Percentiles rank a stretch among this genome's conserved stretches.
phyloP scores from a whole-genome alignment of 2,113 vertebrate genomes.

The Poeciliopsis prolifica region DNA sequence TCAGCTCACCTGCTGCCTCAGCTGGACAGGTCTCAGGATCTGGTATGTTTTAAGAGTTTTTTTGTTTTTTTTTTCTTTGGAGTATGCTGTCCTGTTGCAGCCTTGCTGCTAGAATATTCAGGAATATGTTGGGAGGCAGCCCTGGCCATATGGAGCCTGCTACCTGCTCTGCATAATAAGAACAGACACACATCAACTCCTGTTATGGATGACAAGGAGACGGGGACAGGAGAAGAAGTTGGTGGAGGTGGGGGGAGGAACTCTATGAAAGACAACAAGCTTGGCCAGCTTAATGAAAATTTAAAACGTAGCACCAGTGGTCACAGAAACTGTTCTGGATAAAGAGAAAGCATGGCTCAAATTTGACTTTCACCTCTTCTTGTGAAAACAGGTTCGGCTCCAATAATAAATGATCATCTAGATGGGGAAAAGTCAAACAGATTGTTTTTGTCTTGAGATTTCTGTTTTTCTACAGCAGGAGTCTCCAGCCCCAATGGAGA shows the following conservation, averaged over 20 bases:
- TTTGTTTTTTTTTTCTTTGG: constrained; percentile 28
- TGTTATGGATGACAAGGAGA: constrained; percentile 85
- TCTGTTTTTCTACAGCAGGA: constrained; percentile 58
- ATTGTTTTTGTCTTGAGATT: background rate
- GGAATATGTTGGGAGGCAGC: constrained; percentile 73
- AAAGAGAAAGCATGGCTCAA: constrained; percentile 13
- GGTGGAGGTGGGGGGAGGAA: constrained; percentile 56
- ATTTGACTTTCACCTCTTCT: constrained; percentile 12
- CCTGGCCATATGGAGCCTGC: constrained; percentile 87
- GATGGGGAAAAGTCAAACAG: background rate
- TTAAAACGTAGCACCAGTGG: constrained; percentile 57
- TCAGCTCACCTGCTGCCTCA: constrained; percentile 85
- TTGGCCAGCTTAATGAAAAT: constrained; percentile 61
- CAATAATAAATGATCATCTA: constrained; percentile 5
- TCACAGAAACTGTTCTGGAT: constrained; percentile 44
- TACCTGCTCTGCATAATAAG: constrained; percentile 90
- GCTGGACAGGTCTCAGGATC: constrained; percentile 79
- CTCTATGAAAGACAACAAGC: constrained; percentile 52
- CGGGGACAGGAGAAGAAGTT: constrained; percentile 61
- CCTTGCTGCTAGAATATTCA: constrained; percentile 88
- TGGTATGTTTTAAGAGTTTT: constrained; percentile 78
- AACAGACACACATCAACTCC: constrained; percentile 86
- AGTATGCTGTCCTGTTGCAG: constrained; percentile 66
- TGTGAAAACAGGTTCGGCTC: constrained; percentile 17
- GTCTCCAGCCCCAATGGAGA: constrained; percentile 87